Evolutionary conservation across 1,140 invertebrate genomes (phyloP).

Genomic region (Ceratitis capitata): DNA sequence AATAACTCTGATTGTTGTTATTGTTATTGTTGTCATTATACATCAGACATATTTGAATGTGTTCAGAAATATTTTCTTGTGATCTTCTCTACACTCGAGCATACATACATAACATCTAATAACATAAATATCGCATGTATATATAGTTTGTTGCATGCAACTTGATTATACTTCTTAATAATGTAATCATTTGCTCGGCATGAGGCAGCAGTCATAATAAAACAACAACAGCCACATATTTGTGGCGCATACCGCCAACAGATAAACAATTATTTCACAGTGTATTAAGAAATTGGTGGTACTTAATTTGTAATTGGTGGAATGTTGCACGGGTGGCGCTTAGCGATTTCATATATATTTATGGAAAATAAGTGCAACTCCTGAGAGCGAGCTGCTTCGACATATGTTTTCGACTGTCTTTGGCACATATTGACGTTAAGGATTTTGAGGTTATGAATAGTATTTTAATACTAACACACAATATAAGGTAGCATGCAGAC

Average conservation of each 20-base stretch:
- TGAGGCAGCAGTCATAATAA: neutral
- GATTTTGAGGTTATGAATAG: too few relatives aligned
- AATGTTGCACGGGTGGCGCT: neutral
- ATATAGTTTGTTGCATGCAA: neutral
- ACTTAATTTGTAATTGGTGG: too few relatives aligned
- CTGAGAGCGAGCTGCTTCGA: too few relatives aligned
- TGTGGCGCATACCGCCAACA: neutral
- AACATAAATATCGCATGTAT: neutral
- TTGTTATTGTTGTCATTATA: neutral
- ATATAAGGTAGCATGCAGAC: too few relatives aligned
- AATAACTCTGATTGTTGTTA: neutral
- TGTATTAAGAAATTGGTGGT: neutral
- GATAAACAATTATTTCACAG: neutral
- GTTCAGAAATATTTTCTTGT: neutral
- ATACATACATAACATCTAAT: neutral
- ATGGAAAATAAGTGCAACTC: too few relatives aligned
- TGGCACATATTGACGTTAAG: too few relatives aligned
- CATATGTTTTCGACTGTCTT: too few relatives aligned
- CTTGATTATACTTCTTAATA: slow-evolving; percentile 12
- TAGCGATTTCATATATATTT: too few relatives aligned
- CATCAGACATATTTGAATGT: neutral
- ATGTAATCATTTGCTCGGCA: slow-evolving; percentile 18
- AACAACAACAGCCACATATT: neutral
- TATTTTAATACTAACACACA: too few relatives aligned
- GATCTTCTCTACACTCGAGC: neutral